Evolutionary conservation across 1,140 invertebrate species (phyloP).

Genomic region (Ceratitis capitata): DNA sequence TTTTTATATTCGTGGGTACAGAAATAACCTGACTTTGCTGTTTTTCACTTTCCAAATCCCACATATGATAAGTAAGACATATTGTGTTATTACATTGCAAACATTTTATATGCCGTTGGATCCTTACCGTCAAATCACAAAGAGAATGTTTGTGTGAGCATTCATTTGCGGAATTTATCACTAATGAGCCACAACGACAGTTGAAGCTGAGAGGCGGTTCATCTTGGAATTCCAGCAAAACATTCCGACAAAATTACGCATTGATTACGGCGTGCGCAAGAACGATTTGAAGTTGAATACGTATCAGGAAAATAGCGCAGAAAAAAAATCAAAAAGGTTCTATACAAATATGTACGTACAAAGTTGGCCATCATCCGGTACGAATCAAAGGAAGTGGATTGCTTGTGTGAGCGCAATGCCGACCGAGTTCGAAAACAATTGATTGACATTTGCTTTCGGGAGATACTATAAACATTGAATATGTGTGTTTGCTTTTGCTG

Average conservation of each 20-base stretch:
- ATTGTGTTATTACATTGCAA: not conserved
- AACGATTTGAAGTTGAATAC: not conserved
- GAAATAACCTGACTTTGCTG: too few relatives aligned
- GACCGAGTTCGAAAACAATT: not conserved
- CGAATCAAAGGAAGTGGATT: not conserved
- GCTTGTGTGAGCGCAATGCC: not conserved
- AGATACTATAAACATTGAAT: not conserved
- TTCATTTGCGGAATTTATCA: conserved; percentile 26
- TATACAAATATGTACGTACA: not conserved
- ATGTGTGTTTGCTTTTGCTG: not conserved
- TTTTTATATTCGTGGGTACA: too few relatives aligned
- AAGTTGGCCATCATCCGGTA: not conserved
- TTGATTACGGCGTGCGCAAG: not conserved
- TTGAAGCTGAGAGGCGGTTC: not conserved
- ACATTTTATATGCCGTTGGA: not conserved
- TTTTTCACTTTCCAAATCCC: too few relatives aligned
- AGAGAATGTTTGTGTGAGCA: not conserved
- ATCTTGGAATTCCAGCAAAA: conserved; percentile 17
- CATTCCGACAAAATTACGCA: conserved; percentile 24
- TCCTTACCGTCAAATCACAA: not conserved
- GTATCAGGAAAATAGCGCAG: not conserved
- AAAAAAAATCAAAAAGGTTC: not conserved
- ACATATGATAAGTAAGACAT: too few relatives aligned
- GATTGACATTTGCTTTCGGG: conserved; percentile 16
- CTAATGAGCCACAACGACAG: conserved; percentile 30